Evolutionary conservation across 2,888 invertebrate genomes (phyloP).

Genomic region (Sepioteuthis lessoniana): DNA sequence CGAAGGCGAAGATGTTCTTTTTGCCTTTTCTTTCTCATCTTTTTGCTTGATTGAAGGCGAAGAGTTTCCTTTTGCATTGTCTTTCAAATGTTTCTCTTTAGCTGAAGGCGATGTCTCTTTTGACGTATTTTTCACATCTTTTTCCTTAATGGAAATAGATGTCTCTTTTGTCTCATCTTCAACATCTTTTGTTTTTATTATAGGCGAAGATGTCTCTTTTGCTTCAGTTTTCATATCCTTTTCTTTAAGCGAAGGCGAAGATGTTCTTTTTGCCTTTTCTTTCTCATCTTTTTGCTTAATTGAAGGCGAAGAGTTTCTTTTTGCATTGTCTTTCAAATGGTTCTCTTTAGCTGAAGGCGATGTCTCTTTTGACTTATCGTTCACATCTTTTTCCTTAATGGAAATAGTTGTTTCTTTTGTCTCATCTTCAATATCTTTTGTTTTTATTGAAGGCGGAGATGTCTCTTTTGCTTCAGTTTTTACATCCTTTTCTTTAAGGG

Average conservation of each 20-base stretch:
- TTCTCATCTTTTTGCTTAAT: background rate
- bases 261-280: background rate
- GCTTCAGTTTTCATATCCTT: background rate
- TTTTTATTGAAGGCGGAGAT: background rate
- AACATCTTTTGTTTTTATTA: too few relatives aligned
- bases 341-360: background rate
- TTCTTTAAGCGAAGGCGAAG: background rate
- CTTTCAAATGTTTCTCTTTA: background rate
- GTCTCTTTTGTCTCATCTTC: background rate
- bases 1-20: rapidly evolving
- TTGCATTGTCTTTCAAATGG: background rate
- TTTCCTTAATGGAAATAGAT: background rate
- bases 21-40: background rate
- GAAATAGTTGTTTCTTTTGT: background rate
- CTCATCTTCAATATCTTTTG: background rate
- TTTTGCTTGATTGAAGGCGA: background rate
- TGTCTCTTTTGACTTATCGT: background rate
- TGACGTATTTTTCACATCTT: background rate
- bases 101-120: background rate
- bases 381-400: background rate
- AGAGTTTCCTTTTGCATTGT: background rate
- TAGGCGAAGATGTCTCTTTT: background rate
- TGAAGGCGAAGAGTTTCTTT: background rate
- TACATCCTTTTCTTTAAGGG: background rate
- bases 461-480: too few relatives aligned